These are phyloP conservation scores for Ophioderma brevispina DNA, from an alignment of 35 echinoderm and acorn worm species.

Conservation along the genomic window DNA sequence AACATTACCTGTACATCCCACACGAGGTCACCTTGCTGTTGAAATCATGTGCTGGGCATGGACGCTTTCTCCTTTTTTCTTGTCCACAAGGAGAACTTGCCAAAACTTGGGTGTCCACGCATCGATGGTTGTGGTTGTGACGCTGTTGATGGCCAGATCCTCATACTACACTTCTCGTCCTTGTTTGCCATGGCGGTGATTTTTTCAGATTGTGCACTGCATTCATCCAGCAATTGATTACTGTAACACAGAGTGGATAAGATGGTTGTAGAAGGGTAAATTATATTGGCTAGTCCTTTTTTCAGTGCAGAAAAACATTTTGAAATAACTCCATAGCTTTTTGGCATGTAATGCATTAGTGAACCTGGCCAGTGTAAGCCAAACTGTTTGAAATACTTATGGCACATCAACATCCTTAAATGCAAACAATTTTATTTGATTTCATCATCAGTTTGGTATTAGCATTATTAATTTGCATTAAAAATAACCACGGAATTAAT, in stretches of 20 bases:
- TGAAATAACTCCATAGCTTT: too few relatives aligned
- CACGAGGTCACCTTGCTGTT: conserved; percentile 77
- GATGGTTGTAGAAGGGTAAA: too few relatives aligned
- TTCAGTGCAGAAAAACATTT: too few relatives aligned
- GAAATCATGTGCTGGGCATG: conserved; percentile 77
- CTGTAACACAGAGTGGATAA: conserved; percentile 40
- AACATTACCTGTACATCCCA: conserved; percentile 89
- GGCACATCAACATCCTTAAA: too few relatives aligned
- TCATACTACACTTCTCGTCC: conserved; percentile 88
- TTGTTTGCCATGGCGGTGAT: conserved; percentile 95
- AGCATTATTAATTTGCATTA: too few relatives aligned
- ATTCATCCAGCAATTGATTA: conserved; percentile 99
- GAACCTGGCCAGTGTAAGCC: too few relatives aligned
- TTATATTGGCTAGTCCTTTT: too few relatives aligned
- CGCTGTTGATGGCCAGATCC: conserved; percentile 88
- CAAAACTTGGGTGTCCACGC: conserved; percentile 51
- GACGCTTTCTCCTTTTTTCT: conserved; percentile 96
- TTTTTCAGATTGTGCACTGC: conserved; percentile 97
- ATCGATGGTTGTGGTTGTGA: conserved; percentile 80
- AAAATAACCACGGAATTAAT: too few relatives aligned
- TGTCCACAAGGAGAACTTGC: conserved; percentile 85
- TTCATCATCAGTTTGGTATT: too few relatives aligned
- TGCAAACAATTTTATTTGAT: too few relatives aligned
- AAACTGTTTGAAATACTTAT: too few relatives aligned
- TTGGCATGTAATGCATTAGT: too few relatives aligned